These are phyloP conservation scores for Hypomesus transpacificus DNA, from an alignment of 2,113 vertebrate species.

Conservation along the genomic window DNA sequence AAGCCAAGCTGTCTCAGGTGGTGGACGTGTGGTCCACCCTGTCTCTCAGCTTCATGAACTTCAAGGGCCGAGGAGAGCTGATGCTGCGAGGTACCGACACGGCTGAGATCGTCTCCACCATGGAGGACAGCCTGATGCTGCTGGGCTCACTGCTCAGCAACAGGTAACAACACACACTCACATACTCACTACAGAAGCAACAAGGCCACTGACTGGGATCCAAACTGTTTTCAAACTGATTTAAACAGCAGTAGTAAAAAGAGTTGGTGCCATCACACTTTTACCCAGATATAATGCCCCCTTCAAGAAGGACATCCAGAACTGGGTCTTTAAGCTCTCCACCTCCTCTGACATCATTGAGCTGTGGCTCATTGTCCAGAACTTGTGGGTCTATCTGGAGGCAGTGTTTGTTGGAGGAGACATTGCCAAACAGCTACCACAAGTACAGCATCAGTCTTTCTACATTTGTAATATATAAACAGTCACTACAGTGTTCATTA, in stretches of 20 bases:
- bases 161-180: conserved; percentile 61
- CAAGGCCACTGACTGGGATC: too few species aligned
- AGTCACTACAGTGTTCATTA: background rate
- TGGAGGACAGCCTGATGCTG: conserved; percentile 83
- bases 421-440: conserved; percentile 86
- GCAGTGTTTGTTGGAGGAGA: conserved; percentile 88
- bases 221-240: too few species aligned
- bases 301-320: conserved; percentile 85
- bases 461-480: background rate
- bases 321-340: conserved; percentile 83
- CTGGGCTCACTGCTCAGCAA: conserved; percentile 78
- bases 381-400: conserved; percentile 89
- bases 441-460: conserved; percentile 66
- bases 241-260: too few species aligned
- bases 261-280: background rate
- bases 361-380: conserved; percentile 86
- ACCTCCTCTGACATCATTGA: conserved; percentile 82
- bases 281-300: conserved; percentile 77
- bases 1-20: conserved; percentile 80
- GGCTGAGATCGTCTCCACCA: conserved; percentile 70
- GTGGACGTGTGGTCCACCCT: conserved; percentile 76
- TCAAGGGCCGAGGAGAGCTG: conserved; percentile 79
- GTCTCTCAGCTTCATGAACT: conserved; percentile 69
- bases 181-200: background rate
- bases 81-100: conserved; percentile 75